phyloP scores from a whole-genome alignment of 2,888 invertebrate species.

The Tupiocoris notatus region DNA sequence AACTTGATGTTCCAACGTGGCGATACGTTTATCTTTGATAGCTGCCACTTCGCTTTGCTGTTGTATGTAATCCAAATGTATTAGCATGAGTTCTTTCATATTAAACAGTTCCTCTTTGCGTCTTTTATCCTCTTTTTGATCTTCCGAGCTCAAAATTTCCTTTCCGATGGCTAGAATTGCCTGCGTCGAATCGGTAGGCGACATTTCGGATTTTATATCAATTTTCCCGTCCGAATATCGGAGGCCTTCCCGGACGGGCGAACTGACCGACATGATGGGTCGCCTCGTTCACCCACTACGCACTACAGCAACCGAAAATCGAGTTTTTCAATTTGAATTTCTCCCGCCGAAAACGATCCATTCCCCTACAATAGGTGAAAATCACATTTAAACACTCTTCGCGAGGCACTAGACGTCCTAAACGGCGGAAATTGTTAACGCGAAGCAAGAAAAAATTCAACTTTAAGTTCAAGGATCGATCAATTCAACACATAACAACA shows the following conservation, averaged over 20 bases:
- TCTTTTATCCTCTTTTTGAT: slow-evolving; percentile 10
- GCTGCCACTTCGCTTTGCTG: slow-evolving; percentile 82
- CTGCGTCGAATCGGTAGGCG: slow-evolving; percentile 10
- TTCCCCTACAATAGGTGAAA: not conserved
- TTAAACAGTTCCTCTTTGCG: slow-evolving; percentile 62
- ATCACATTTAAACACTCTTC: not conserved
- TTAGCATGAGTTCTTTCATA: slow-evolving; percentile 73
- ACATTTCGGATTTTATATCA: slow-evolving; percentile 10
- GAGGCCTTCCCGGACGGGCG: slow-evolving; percentile 15
- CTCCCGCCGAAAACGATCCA: not conserved
- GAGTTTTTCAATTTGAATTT: not conserved
- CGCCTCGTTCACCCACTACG: not conserved
- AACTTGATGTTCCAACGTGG: slow-evolving; percentile 72
- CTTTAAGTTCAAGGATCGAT: slow-evolving; percentile 27
- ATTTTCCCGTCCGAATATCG: slow-evolving; percentile 12
- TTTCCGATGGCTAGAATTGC: slow-evolving; percentile 6
- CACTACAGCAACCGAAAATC: not conserved
- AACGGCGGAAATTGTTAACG: not conserved
- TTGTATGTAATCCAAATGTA: slow-evolving; percentile 84
- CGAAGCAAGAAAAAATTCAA: not conserved
- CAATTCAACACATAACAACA: slow-evolving; percentile 21
- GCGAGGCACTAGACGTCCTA: not conserved
- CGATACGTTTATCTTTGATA: slow-evolving; percentile 74
- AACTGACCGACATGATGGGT: slow-evolving; percentile 22
- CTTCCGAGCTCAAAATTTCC: slow-evolving; percentile 5